Conservation (phyloP, 2,113 vertebrate genomes). For the Leucopsar rothschildi region DNA sequence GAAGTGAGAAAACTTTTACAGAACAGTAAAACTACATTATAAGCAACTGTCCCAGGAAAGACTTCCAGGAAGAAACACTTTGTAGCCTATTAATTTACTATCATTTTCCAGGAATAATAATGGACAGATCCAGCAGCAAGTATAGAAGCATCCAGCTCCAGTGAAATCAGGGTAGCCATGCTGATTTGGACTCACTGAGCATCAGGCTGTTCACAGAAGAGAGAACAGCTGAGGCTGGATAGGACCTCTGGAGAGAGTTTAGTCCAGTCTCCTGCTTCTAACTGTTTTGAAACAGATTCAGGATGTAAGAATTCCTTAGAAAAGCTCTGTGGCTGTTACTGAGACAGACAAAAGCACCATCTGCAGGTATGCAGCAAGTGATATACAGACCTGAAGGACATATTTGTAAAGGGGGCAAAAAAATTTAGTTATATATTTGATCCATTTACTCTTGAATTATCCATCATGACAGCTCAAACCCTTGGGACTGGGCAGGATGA, state of each 20-base stretch:
- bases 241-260: background rate
- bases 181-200: background rate
- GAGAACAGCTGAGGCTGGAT: background rate
- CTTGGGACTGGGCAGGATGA: background rate
- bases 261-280: background rate
- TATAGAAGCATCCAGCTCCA: background rate
- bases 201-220: background rate
- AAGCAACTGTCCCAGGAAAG: background rate
- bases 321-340: background rate
- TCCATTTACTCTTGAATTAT: background rate
- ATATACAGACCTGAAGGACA: background rate
- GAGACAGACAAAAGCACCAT: background rate
- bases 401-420: background rate
- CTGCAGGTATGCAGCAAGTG: background rate
- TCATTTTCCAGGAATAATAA: background rate
- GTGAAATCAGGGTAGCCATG: fast-evolving
- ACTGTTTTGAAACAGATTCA: background rate
- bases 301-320: background rate
- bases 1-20: background rate
- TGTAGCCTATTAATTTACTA: background rate
- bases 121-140: background rate
- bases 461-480: background rate
- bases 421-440: background rate
- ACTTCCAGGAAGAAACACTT: background rate
- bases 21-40: background rate